A percentile compares a stretch with the other conserved stretches of the same genome.
phyloP scores from a whole-genome alignment of 2,888 invertebrate genomes.

The Zelleria hepariella region DNA sequence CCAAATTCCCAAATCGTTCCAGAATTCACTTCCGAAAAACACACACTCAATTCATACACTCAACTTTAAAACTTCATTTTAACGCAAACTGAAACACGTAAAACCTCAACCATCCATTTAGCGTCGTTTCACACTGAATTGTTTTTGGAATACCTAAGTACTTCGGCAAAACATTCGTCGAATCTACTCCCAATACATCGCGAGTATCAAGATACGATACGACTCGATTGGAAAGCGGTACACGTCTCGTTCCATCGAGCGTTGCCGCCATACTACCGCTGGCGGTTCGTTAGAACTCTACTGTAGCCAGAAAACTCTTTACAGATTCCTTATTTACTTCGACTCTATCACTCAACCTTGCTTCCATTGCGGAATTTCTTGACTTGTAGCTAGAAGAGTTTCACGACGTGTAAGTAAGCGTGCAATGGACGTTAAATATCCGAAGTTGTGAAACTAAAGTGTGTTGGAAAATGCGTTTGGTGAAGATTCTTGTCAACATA shows the following conservation, averaged over 20 bases:
- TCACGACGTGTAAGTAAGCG: no score
- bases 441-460: background rate
- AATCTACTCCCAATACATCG: background rate
- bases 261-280: conserved; percentile 48
- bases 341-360: conserved; percentile 13
- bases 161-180: background rate
- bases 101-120: background rate
- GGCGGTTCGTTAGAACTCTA: conserved; percentile 16
- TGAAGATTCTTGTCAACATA: conserved; percentile 38
- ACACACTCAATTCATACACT: background rate
- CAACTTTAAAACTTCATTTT: background rate
- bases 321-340: conserved; percentile 7
- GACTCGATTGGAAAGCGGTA: conserved; percentile 2
- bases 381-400: background rate
- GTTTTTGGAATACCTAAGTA: background rate
- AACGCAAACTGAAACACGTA: background rate
- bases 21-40: background rate
- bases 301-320: background rate
- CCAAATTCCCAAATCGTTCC: background rate
- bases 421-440: background rate
- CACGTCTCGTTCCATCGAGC: conserved; percentile 33
- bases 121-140: background rate
- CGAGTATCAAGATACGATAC: background rate
- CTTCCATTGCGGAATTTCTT: conserved; percentile 4
- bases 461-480: conserved; percentile 15